Evolutionary conservation across 2,797 vertebrate species (phyloP).

Genomic region (Megaceryle alcyon): DNA sequence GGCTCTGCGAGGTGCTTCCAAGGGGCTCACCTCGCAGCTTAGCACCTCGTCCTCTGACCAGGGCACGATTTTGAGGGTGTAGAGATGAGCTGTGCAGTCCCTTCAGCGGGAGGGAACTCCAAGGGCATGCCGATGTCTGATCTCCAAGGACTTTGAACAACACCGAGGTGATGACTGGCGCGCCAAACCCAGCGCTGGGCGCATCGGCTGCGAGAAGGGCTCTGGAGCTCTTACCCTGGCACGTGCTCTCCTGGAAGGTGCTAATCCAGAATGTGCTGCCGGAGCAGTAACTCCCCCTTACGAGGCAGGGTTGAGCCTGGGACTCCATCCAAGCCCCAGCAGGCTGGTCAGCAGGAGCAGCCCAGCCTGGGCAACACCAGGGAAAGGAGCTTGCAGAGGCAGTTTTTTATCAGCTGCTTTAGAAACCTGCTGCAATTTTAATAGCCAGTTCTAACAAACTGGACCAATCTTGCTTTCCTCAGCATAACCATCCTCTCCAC

Average conservation of each 20-base stretch:
- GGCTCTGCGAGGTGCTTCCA: neutral
- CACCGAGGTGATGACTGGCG: neutral
- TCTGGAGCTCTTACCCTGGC: neutral
- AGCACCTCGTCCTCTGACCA: neutral
- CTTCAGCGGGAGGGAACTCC: neutral
- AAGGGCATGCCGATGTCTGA: neutral
- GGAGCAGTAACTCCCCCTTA: neutral
- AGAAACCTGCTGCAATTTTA: slow-evolving; percentile 24
- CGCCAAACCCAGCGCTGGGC: neutral
- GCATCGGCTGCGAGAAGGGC: neutral
- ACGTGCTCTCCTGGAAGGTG: slow-evolving; percentile 6
- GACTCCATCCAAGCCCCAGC: neutral
- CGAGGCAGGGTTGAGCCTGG: neutral
- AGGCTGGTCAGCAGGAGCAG: slow-evolving; percentile 15
- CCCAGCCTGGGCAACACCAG: neutral
- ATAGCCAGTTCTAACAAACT: neutral
- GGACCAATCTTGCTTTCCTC: slow-evolving; percentile 1
- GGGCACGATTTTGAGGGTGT: neutral
- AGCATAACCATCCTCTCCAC: neutral
- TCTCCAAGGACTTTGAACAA: neutral
- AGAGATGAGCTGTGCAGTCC: neutral
- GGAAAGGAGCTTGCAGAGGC: slow-evolving; percentile 1
- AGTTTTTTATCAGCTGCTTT: slow-evolving; percentile 49
- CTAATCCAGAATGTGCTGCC: neutral
- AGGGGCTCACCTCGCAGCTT: neutral